Evolutionary conservation across 92 coral and sea anemone species (phyloP).

Genomic region (Micromussa lordhowensis): DNA sequence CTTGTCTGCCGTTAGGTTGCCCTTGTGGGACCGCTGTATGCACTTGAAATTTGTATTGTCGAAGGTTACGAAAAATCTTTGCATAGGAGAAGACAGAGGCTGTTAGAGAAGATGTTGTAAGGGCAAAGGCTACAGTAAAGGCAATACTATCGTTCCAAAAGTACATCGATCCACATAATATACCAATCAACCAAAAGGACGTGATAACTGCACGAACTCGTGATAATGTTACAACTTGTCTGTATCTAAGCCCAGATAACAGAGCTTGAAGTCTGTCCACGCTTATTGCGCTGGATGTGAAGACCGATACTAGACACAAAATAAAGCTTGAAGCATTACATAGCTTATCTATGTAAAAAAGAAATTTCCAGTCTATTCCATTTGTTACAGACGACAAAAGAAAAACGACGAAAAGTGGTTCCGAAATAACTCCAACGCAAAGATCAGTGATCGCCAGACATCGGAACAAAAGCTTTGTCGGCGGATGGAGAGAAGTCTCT

Average conservation of each 20-base stretch:
- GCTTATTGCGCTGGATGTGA: background rate
- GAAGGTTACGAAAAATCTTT: background rate
- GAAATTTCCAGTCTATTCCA: background rate
- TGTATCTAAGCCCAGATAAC: background rate
- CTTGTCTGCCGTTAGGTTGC: background rate
- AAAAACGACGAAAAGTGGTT: background rate
- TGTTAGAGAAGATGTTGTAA: background rate
- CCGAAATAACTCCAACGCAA: background rate
- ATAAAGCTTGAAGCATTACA: background rate
- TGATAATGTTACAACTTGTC: background rate
- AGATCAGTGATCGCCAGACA: background rate
- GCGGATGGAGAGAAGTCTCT: background rate
- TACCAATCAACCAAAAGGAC: background rate
- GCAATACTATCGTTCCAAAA: background rate
- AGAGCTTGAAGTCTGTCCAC: too few relatives aligned
- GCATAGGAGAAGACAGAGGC: background rate
- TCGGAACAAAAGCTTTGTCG: too few relatives aligned
- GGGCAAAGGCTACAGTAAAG: background rate
- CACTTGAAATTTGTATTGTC: background rate
- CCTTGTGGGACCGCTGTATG: background rate
- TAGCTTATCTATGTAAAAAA: background rate
- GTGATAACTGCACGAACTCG: background rate
- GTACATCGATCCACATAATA: background rate
- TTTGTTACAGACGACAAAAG: background rate
- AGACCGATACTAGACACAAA: background rate